These are phyloP conservation scores for Progne subis DNA, from an alignment of 2,113 vertebrate genomes.

Conservation along the genomic window DNA sequence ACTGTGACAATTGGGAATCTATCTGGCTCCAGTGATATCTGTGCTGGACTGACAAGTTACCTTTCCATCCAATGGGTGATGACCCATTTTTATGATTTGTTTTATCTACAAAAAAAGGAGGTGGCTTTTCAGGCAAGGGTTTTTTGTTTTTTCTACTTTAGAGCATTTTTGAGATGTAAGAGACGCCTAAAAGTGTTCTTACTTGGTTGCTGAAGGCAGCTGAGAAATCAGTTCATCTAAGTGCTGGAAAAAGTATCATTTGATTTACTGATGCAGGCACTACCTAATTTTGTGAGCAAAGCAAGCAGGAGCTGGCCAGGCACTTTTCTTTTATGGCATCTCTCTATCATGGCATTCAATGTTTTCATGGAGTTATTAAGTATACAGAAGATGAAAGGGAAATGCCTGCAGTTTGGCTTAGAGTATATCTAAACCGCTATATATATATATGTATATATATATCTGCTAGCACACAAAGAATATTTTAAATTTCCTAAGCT, in stretches of 20 bases:
- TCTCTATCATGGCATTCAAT: conserved; percentile 29
- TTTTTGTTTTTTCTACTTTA: not conserved
- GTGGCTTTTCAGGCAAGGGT: not conserved
- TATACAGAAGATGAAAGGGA: conserved; percentile 44
- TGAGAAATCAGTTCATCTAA: not conserved
- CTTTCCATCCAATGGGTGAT: not conserved
- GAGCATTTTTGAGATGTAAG: not conserved
- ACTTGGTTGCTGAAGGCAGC: not conserved
- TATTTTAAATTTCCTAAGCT: conserved; percentile 39
- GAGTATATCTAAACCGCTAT: not conserved
- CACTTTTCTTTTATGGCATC: conserved; percentile 57
- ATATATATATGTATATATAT: not conserved
- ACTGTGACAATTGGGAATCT: not conserved
- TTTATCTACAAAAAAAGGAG: not conserved
- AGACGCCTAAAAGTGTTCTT: not conserved
- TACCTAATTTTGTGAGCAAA: not conserved
- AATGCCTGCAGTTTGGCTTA: conserved; percentile 20
- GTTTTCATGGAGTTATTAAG: conserved; percentile 43
- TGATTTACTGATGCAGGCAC: conserved; percentile 32
- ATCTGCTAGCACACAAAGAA: not conserved
- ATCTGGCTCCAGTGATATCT: not conserved
- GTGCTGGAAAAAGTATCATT: not conserved
- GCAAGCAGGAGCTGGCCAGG: not conserved
- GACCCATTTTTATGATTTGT: not conserved
- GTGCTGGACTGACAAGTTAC: not conserved